Base-by-base conservation (phyloP, 2,797 vertebrate species). In the Rhinatrema bivittatum region DNA sequence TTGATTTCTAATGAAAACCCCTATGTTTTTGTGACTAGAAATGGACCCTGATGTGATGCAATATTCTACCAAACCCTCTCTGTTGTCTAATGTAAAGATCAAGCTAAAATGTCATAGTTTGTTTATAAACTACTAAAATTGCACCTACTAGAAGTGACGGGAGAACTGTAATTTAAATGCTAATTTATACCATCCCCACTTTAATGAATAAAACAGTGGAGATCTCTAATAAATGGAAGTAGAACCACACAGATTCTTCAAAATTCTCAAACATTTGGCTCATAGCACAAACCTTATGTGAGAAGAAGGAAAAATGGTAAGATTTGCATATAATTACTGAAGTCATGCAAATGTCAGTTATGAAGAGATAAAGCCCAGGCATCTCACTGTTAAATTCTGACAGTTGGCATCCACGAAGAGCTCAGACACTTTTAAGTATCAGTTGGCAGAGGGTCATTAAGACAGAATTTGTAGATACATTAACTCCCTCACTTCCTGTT, bases 241-340 rank as follows among this genome's bases (percentile, higher is more conserved):
- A 69, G 74, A 79, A 81, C 76, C 74, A 82, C 50, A 39, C 40
- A 23, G 39, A 76, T 85, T 83, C 78, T 81, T 79, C 81, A 76
- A 78, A 80, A 82, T 40, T 45, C 77, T 67, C 68, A 82, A 76
- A 74, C 81, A 70, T 76, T 78, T n/a, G 76, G 73, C 80, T 85
- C 81, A 74, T 62, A 85, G 77, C 82, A 82, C 82, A 80, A 84
- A 81, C 81, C 82, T 84, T 82, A 85, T 84, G 80, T 86, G 81
- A 84, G 82, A 84, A 86, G 80, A 85, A 86, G 77, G 72, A 71
- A 72, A 78, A 86, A 79, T 78, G 39, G 76, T 78, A 82, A 85
- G 84, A 85, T 86, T 86, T 86, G 81, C 84, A 86, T 86, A 86
- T 86, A 85, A 85, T 86, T 86, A 86, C 85, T 74, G 82, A 86